phyloP scores from a whole-genome alignment of 2,797 vertebrate species.

The Crocodylus rhombifer region DNA sequence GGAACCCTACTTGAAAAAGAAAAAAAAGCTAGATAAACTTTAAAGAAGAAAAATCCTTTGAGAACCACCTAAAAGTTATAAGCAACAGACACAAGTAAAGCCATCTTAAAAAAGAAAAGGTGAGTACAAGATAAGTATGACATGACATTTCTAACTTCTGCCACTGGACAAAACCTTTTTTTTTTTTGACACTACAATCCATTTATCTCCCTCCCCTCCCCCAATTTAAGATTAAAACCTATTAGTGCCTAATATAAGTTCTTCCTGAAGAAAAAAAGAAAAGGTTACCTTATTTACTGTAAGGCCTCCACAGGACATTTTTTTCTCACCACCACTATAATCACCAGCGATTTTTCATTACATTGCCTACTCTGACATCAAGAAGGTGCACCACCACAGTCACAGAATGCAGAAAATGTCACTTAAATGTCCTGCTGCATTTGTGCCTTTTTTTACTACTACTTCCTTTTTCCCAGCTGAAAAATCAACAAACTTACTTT shows the following conservation, averaged over 20 bases:
- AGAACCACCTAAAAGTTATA: background rate
- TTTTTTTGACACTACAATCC: background rate
- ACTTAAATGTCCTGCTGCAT: background rate
- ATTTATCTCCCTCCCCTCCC: background rate
- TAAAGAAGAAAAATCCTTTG: background rate
- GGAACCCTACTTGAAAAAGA: background rate
- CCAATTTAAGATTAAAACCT: background rate
- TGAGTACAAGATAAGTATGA: background rate
- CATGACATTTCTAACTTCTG: background rate
- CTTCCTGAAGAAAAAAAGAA: background rate
- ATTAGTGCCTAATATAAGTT: background rate
- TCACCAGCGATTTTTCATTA: background rate
- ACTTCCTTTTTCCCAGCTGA: background rate
- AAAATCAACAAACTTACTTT: background rate
- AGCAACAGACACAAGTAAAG: background rate
- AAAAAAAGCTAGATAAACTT: background rate
- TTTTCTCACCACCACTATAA: background rate
- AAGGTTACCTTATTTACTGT: background rate
- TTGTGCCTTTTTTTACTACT: background rate
- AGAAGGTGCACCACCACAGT: background rate
- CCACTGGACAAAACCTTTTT: rapidly evolving
- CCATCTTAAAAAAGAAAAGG: background rate
- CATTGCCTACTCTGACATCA: background rate
- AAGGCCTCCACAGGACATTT: background rate
- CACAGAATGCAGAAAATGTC: background rate